These are phyloP conservation scores for Macroteleia sp. DNA, from an alignment of 2,888 invertebrate genomes.

Conservation along the genomic window DNA sequence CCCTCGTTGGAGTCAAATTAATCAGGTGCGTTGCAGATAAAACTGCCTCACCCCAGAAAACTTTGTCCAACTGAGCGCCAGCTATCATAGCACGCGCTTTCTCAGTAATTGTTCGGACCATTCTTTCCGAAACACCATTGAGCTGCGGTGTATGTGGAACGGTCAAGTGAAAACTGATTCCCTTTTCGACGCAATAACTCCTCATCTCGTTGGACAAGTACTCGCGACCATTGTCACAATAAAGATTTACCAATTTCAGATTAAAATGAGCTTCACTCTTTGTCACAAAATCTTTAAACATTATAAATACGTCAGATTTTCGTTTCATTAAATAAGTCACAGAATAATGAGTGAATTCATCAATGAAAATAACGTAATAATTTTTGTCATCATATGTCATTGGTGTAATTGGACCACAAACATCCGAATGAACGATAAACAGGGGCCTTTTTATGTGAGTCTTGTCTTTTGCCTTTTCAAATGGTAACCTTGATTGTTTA, in stretches of 20 bases:
- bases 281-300: conserved; percentile 14
- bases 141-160: too few species aligned
- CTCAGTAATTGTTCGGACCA: conserved; percentile 71
- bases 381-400: conserved; percentile 54
- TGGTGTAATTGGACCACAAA: too few species aligned
- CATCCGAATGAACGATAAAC: too few species aligned
- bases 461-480: too few species aligned
- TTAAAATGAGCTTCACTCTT: conserved; percentile 26
- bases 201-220: too few species aligned
- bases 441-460: too few species aligned
- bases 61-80: conserved; percentile 28
- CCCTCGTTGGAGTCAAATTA: too few species aligned
- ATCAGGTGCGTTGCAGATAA: too few species aligned
- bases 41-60: too few species aligned
- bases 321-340: conserved; percentile 9
- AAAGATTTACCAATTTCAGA: conserved; percentile 60
- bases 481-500: too few species aligned
- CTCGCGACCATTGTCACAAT: too few species aligned
- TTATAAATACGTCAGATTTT: conserved; percentile 43
- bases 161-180: conserved; percentile 78
- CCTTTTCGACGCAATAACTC: conserved; percentile 72
- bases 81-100: conserved; percentile 16
- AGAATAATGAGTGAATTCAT: conserved; percentile 45
- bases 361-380: conserved; percentile 46
- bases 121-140: conserved; percentile 79